These are phyloP conservation scores for Drosophila longiperda DNA, from an alignment of 2,888 invertebrate species.

Conservation along the genomic window DNA sequence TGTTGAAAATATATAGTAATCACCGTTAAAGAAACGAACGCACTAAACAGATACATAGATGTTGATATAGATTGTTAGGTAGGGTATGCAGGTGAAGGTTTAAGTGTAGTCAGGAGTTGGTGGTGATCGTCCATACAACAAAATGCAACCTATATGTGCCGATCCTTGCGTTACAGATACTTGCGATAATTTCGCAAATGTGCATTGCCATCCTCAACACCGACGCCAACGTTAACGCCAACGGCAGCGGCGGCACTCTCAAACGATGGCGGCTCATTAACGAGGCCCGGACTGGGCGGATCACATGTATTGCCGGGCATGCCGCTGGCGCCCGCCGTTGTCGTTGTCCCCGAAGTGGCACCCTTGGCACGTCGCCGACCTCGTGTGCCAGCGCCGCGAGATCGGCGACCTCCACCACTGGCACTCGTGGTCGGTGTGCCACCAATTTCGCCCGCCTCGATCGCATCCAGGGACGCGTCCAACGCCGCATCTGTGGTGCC, in stretches of 20 bases:
- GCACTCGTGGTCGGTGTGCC: slow-evolving; percentile 61
- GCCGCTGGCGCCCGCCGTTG: slow-evolving; percentile 30
- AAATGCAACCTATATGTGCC: slow-evolving; percentile 34
- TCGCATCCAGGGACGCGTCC: slow-evolving; percentile 68
- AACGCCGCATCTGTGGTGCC: slow-evolving; percentile 69
- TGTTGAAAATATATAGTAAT: slow-evolving; percentile 45
- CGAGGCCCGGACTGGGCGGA: slow-evolving; percentile 82
- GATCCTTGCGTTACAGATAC: slow-evolving; percentile 83
- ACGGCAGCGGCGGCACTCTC: slow-evolving; percentile 85
- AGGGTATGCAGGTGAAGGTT: neutral
- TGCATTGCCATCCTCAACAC: slow-evolving; percentile 79
- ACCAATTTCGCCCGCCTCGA: slow-evolving; percentile 61
- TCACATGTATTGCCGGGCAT: slow-evolving; percentile 67
- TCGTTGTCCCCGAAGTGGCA: slow-evolving; percentile 23
- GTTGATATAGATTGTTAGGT: slow-evolving; percentile 29
- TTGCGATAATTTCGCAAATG: slow-evolving; percentile 85
- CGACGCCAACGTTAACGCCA: slow-evolving; percentile 69
- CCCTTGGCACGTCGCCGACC: slow-evolving; percentile 80
- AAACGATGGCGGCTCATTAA: slow-evolving; percentile 84
- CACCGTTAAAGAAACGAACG: slow-evolving; percentile 51
- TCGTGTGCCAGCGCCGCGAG: slow-evolving; percentile 77
- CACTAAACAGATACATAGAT: slow-evolving; percentile 41
- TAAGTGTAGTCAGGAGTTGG: neutral
- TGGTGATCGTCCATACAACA: slow-evolving; percentile 28
- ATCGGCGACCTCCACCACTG: slow-evolving; percentile 59